Percentiles rank a stretch among this genome's conserved stretches.
Conservation (phyloP, 1,140 invertebrate genomes). For the Ceratina calcarata region DNA sequence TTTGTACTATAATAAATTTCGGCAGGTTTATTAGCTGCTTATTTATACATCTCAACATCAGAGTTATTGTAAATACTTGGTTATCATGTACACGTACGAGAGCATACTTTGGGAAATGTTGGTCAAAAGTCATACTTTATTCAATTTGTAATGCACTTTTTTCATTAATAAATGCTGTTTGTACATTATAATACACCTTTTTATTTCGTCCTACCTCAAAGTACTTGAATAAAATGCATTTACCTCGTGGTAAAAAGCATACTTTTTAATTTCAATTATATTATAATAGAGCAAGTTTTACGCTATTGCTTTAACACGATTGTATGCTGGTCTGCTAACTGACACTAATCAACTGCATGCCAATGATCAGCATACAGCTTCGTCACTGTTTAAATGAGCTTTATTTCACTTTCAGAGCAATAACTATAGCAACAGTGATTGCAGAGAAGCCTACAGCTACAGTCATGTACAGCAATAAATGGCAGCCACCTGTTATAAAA, state of each 20-base stretch:
- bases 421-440: conserved; percentile 65
- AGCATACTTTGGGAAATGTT: conserved; percentile 29
- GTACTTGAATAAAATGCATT: conserved; percentile 7
- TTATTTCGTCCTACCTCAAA: conserved; percentile 61
- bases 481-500: conserved; percentile 75
- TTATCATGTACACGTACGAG: not conserved
- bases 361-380: not conserved
- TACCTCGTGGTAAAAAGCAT: conserved; percentile 1
- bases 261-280: not conserved
- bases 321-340: not conserved
- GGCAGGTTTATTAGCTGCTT: not conserved
- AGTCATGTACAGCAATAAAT: conserved; percentile 70
- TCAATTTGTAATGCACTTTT: conserved; percentile 63
- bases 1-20: not conserved
- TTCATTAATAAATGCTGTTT: conserved; percentile 67
- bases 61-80: conserved; percentile 30
- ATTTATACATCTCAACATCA: conserved; percentile 5
- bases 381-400: conserved; percentile 36
- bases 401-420: conserved; percentile 68
- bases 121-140: conserved; percentile 25
- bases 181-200: conserved; percentile 51
- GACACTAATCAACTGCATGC: not conserved
- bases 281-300: conserved; percentile 5
- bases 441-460: conserved; percentile 67
- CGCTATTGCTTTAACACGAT: not conserved